Conservation (phyloP, 2,888 invertebrate genomes). For the Merodon equestris region DNA sequence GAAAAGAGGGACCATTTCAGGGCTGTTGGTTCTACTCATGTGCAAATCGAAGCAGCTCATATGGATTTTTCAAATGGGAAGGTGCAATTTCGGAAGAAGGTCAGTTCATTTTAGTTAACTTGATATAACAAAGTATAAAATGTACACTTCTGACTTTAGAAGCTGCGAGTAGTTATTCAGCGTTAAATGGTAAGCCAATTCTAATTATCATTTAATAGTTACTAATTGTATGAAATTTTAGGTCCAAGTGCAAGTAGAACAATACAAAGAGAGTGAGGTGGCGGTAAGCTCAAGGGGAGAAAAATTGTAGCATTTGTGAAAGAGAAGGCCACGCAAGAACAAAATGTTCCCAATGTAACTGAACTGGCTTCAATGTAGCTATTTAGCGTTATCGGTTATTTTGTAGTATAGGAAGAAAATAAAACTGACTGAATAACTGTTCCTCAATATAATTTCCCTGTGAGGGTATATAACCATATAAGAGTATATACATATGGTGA, state of each 20-base stretch:
- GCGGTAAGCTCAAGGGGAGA: conserved; percentile 75
- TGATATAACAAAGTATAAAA: neutral
- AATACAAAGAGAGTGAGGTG: neutral
- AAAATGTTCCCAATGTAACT: conserved; percentile 81
- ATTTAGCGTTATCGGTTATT: too few species aligned
- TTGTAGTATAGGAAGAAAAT: too few species aligned
- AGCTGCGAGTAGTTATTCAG: too few species aligned
- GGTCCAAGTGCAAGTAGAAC: conserved; percentile 72
- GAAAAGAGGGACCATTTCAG: conserved; percentile 91
- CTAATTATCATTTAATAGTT: neutral
- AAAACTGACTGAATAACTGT: too few species aligned
- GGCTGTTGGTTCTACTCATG: conserved; percentile 91
- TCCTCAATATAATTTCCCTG: too few species aligned
- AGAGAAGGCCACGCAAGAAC: conserved; percentile 84
- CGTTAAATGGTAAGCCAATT: neutral
- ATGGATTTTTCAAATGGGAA: conserved; percentile 92
- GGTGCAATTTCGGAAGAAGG: conserved; percentile 78
- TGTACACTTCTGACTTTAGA: neutral
- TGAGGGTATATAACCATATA: too few species aligned
- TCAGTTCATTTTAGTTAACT: conserved; percentile 19
- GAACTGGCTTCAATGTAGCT: too few species aligned
- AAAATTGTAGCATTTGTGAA: conserved; percentile 87
- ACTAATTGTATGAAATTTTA: too few species aligned
- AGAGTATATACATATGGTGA: too few species aligned
- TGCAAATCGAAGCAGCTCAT: conserved; percentile 81